Evolutionary conservation across 2,888 invertebrate genomes (phyloP).

Genomic region (Ophion costatus): DNA sequence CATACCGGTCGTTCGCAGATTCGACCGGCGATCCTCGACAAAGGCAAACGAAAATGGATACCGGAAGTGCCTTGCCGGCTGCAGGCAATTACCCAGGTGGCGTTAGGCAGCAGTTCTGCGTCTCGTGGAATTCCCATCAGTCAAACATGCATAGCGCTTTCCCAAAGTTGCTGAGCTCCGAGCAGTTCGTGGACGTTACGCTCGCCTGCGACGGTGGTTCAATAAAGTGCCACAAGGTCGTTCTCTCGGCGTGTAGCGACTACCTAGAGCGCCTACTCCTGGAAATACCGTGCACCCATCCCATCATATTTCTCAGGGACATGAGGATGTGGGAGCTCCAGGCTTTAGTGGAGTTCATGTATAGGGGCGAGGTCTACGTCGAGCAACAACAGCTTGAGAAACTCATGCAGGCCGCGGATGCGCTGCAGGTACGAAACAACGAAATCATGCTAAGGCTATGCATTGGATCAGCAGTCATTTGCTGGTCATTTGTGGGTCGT

Average conservation of each 20-base stretch:
- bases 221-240: slow-evolving; percentile 94
- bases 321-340: slow-evolving; percentile 85
- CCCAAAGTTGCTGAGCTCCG: slow-evolving; percentile 90
- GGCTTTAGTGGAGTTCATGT: slow-evolving; percentile 82
- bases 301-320: slow-evolving; percentile 92
- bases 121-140: slow-evolving; percentile 93
- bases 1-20: neutral
- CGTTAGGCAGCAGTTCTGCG: slow-evolving; percentile 87
- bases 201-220: slow-evolving; percentile 94
- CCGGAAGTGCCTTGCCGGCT: slow-evolving; percentile 77
- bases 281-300: slow-evolving; percentile 94
- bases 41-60: slow-evolving; percentile 73
- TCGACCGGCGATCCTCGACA: neutral
- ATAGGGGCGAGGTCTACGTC: slow-evolving; percentile 82
- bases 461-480: no score
- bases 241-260: slow-evolving; percentile 93
- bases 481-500: no score
- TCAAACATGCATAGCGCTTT: slow-evolving; percentile 91
- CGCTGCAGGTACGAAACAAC: slow-evolving; percentile 77
- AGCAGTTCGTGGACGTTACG: slow-evolving; percentile 94
- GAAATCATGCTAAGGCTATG: neutral
- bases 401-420: slow-evolving; percentile 82
- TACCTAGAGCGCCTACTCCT: slow-evolving; percentile 93
- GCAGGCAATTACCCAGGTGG: slow-evolving; percentile 79
- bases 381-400: slow-evolving; percentile 81